These are phyloP conservation scores for Syngnathus typhle DNA, from an alignment of 2,113 vertebrate genomes.

Conservation along the genomic window DNA sequence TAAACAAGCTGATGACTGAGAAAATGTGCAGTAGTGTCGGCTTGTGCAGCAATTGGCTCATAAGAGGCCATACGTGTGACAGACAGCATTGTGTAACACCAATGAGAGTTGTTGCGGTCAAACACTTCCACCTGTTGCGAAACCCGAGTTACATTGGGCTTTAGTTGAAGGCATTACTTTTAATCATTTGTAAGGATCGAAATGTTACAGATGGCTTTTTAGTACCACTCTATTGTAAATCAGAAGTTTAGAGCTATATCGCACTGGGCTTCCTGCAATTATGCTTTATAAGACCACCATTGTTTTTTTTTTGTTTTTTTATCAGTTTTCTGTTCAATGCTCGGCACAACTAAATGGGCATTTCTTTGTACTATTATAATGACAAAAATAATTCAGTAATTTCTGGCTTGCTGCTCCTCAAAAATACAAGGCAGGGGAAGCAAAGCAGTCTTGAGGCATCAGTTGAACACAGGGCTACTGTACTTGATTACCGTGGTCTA, in stretches of 20 bases:
- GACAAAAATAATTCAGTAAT: no score
- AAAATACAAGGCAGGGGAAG: conserved; percentile 45
- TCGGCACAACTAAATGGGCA: no score
- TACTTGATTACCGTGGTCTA: conserved; percentile 79
- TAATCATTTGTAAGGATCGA: background rate
- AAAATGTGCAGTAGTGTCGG: background rate
- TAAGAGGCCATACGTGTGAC: background rate
- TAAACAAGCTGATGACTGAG: background rate
- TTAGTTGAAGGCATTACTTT: background rate
- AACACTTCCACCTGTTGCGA: conserved; percentile 23
- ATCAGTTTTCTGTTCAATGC: no score
- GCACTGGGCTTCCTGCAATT: conserved; percentile 10
- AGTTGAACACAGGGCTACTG: conserved; percentile 73
- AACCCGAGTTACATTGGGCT: conserved; percentile 3
- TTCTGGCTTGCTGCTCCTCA: conserved; percentile 57
- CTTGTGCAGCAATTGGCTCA: background rate
- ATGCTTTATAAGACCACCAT: conserved; percentile 16
- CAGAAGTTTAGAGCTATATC: no score
- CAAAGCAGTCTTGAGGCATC: conserved; percentile 62
- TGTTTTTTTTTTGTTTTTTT: no score
- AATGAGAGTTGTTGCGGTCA: background rate
- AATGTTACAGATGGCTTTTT: background rate
- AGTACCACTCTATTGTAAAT: background rate
- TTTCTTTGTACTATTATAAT: no score
- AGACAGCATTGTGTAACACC: conserved; percentile 20